Percentiles rank a stretch among this genome's conserved stretches.
Conservation (phyloP, 2,113 vertebrate genomes). For the Barbus barbus region DNA sequence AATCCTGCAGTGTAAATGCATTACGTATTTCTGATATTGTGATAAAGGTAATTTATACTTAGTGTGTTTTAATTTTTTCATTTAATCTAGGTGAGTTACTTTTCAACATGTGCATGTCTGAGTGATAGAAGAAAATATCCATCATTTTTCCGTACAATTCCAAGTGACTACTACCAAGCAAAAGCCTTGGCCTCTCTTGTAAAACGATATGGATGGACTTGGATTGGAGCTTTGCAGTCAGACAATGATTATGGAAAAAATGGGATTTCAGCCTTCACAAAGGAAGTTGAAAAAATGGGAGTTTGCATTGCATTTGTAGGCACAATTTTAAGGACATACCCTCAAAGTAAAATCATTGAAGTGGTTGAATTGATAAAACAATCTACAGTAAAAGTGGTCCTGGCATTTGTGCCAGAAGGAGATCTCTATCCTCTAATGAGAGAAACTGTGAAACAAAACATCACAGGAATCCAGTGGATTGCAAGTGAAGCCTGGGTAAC, state of each 20-base stretch:
- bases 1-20: background rate
- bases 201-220: conserved; percentile 75
- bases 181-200: conserved; percentile 76
- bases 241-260: conserved; percentile 76
- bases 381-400: conserved; percentile 72
- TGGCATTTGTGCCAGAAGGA: conserved; percentile 73
- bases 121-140: conserved; percentile 75
- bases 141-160: conserved; percentile 76
- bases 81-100: conserved; percentile 74
- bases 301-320: conserved; percentile 76
- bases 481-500: conserved; percentile 78
- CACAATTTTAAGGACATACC: conserved; percentile 70
- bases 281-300: conserved; percentile 70
- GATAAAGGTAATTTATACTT: background rate
- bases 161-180: conserved; percentile 75
- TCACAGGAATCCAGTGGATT: conserved; percentile 79
- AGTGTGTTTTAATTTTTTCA: background rate
- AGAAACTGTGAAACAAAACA: conserved; percentile 74
- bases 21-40: background rate
- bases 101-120: conserved; percentile 75
- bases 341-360: conserved; percentile 65
- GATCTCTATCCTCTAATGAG: conserved; percentile 76
- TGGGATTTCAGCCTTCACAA: conserved; percentile 70
- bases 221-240: conserved; percentile 75
- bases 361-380: conserved; percentile 71